Evolutionary conservation across 2,113 vertebrate genomes (phyloP).

Genomic region (Mobula birostris): DNA sequence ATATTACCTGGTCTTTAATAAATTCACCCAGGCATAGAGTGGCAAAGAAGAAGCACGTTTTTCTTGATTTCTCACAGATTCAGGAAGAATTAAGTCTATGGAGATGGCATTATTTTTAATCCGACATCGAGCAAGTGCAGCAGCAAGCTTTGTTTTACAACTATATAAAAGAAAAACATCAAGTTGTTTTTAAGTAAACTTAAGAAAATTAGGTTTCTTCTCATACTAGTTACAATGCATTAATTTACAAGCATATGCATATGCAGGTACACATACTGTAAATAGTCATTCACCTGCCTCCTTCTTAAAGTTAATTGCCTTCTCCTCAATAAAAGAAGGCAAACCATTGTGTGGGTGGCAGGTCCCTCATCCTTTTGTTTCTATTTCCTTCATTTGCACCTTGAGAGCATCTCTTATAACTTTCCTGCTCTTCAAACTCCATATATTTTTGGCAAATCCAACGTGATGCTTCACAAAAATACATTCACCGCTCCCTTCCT

Average conservation of each 20-base stretch:
- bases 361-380: too few species aligned
- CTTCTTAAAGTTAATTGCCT: background rate
- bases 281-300: background rate
- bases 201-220: background rate
- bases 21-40: slow-evolving; percentile 76
- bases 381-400: too few species aligned
- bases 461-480: too few species aligned
- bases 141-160: slow-evolving; percentile 76
- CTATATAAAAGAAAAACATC: slow-evolving; percentile 48
- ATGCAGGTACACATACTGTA: background rate
- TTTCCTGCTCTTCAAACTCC: too few species aligned
- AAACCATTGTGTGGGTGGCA: too few species aligned
- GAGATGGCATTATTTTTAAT: slow-evolving; percentile 72
- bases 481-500: too few species aligned
- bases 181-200: background rate
- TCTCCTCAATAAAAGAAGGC: too few species aligned
- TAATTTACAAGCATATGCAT: background rate
- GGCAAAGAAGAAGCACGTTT: slow-evolving; percentile 65
- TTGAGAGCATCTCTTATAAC: too few species aligned
- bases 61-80: slow-evolving; percentile 64
- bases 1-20: slow-evolving; percentile 66
- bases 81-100: slow-evolving; percentile 69
- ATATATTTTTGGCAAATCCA: too few species aligned
- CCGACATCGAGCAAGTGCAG: slow-evolving; percentile 73
- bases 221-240: background rate